phyloP scores from a whole-genome alignment of 2,797 vertebrate species.

The Myripristis jacobus region DNA sequence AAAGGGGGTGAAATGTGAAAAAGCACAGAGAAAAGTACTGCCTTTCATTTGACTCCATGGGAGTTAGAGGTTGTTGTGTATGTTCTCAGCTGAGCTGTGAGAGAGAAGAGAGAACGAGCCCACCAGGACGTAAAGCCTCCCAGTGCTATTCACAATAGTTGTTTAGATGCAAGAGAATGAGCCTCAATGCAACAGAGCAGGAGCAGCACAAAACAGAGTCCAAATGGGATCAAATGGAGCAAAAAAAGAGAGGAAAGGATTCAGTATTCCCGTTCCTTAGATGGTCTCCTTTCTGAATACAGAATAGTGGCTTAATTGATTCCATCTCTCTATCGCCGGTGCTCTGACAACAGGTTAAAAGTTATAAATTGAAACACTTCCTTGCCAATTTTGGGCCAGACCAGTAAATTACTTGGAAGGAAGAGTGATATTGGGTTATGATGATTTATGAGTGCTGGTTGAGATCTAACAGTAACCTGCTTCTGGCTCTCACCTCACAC shows the following conservation, averaged over 20 bases:
- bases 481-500: constrained; percentile 15
- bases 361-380: constrained; percentile 68
- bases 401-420: constrained; percentile 53
- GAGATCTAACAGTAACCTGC: constrained; percentile 41
- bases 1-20: constrained; percentile 21
- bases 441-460: constrained; percentile 59
- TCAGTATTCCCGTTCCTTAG: not conserved
- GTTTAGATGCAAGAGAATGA: constrained; percentile 16
- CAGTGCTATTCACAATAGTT: constrained; percentile 26
- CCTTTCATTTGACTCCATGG: constrained; percentile 41
- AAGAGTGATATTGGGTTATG: constrained; percentile 53
- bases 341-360: constrained; percentile 60
- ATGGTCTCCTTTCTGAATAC: constrained; percentile 25
- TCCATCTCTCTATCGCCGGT: constrained; percentile 25
- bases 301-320: constrained; percentile 41
- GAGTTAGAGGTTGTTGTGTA: constrained; percentile 27
- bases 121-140: constrained; percentile 30
- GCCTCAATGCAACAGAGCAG: constrained; percentile 4
- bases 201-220: not conserved
- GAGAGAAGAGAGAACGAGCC: constrained; percentile 34
- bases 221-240: constrained; percentile 2
- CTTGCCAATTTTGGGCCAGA: constrained; percentile 56
- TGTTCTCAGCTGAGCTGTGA: constrained; percentile 22
- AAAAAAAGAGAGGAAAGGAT: not conserved
- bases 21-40: constrained; percentile 20